Percentiles rank a stretch among this genome's conserved stretches.
Evolutionary conservation across 1,140 invertebrate genomes (phyloP).

Genomic region (Drosophila ananassae): DNA sequence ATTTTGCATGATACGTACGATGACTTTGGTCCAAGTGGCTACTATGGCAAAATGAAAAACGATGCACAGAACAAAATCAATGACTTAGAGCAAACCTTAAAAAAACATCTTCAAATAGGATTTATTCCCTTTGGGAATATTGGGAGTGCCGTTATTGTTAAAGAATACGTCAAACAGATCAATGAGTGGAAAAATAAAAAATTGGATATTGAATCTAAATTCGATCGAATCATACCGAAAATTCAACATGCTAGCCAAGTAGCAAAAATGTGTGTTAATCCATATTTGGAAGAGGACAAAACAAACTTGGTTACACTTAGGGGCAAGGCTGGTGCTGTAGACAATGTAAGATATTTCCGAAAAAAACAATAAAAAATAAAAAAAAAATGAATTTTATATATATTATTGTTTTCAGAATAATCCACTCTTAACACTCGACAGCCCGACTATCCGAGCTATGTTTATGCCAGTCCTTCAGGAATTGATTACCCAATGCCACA

Average conservation of each 20-base stretch:
- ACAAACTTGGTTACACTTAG: background rate
- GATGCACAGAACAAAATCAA: background rate
- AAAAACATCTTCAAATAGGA: background rate
- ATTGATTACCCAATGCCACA: background rate
- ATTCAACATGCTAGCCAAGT: background rate
- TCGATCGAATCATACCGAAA: background rate
- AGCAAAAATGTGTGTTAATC: background rate
- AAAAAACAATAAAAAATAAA: too few species aligned
- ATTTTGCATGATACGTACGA: background rate
- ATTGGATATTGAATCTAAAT: background rate
- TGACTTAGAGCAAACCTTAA: background rate
- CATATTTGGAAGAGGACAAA: background rate
- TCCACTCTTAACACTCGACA: too few species aligned
- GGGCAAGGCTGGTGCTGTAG: background rate
- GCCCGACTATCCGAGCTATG: too few species aligned
- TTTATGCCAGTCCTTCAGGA: background rate
- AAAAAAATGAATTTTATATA: too few species aligned
- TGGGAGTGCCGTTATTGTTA: background rate
- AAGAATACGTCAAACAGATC: background rate
- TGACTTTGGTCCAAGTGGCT: background rate
- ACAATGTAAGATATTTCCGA: background rate
- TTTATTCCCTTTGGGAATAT: background rate
- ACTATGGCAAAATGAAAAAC: background rate
- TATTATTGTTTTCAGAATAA: too few species aligned
- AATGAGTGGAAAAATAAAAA: background rate